These are phyloP conservation scores for Indicator indicator DNA, from an alignment of 2,113 vertebrate species.

Conservation along the genomic window DNA sequence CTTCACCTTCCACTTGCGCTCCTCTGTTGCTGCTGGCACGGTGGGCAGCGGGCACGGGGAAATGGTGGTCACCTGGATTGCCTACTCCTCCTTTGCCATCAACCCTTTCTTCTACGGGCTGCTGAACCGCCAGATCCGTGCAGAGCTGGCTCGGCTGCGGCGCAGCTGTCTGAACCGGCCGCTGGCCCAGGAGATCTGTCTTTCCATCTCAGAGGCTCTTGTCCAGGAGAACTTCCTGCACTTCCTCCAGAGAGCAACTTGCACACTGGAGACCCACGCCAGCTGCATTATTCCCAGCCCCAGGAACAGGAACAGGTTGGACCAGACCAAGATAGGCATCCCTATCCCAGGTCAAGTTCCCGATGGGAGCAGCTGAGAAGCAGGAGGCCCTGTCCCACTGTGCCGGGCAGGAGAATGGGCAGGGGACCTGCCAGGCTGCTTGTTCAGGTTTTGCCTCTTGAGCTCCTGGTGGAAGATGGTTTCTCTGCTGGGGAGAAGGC, in stretches of 20 bases:
- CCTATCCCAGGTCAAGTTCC: constrained; percentile 82
- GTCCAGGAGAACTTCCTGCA: constrained; percentile 84
- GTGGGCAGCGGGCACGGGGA: constrained; percentile 66
- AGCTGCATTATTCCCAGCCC: constrained; percentile 76
- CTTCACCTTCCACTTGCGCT: constrained; percentile 86
- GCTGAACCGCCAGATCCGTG: constrained; percentile 88
- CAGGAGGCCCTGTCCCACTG: not conserved
- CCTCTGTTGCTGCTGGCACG: constrained; percentile 51
- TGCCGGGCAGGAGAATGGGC: not conserved
- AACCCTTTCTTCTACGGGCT: constrained; percentile 93
- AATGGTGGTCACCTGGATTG: constrained; percentile 85
- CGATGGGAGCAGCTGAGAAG: constrained; percentile 77
- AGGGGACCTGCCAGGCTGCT: not conserved
- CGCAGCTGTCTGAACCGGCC: constrained; percentile 76
- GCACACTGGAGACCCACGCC: constrained; percentile 71
- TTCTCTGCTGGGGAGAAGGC: not conserved
- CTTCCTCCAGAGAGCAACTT: constrained; percentile 83
- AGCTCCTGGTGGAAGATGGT: not conserved
- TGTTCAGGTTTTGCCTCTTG: not conserved
- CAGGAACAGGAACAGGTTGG: constrained; percentile 76
- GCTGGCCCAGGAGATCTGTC: constrained; percentile 59
- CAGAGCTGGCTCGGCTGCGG: constrained; percentile 85
- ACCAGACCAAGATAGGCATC: constrained; percentile 70
- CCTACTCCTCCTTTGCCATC: constrained; percentile 89
- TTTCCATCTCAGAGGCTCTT: constrained; percentile 75